Evolutionary conservation across 2,797 vertebrate genomes (phyloP).

Genomic region (Zenarchopterus dispar): DNA sequence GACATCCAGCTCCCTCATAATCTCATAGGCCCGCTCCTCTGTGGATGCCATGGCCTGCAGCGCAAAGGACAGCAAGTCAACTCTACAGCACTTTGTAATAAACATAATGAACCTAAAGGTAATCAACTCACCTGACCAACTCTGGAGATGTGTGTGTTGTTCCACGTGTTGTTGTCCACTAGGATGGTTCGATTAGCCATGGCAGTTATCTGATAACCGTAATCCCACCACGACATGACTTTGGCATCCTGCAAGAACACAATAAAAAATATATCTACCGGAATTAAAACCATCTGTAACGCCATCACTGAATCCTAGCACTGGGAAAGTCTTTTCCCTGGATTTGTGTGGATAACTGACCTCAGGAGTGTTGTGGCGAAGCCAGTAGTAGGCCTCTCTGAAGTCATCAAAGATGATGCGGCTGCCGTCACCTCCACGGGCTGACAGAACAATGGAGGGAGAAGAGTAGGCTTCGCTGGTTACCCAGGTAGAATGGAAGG

Average conservation of each 20-base stretch:
- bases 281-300: not conserved
- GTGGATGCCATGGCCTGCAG: slow-evolving; percentile 96
- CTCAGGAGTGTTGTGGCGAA: slow-evolving; percentile 98
- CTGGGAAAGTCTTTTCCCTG: not conserved
- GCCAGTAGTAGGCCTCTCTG: slow-evolving; percentile 98
- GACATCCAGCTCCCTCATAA: slow-evolving; percentile 98
- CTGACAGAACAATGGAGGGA: slow-evolving; percentile 95
- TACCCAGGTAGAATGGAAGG: slow-evolving; percentile 99
- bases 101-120: not conserved
- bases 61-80: slow-evolving; percentile 5
- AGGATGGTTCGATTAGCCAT: slow-evolving; percentile 99
- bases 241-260: slow-evolving; percentile 89
- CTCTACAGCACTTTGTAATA: not conserved
- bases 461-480: slow-evolving; percentile 99
- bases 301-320: not conserved
- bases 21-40: slow-evolving; percentile 97
- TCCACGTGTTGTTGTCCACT: slow-evolving; percentile 99
- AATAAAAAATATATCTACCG: not conserved
- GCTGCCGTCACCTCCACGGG: slow-evolving; percentile 94
- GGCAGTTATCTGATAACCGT: slow-evolving; percentile 98
- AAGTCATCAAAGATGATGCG: slow-evolving; percentile 99
- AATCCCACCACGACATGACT: slow-evolving; percentile 99
- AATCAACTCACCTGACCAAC: slow-evolving; percentile 91
- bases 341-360: slow-evolving; percentile 66
- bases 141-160: slow-evolving; percentile 98